phyloP scores from a whole-genome alignment of 2,797 vertebrate genomes.

The Hydrophis major region DNA sequence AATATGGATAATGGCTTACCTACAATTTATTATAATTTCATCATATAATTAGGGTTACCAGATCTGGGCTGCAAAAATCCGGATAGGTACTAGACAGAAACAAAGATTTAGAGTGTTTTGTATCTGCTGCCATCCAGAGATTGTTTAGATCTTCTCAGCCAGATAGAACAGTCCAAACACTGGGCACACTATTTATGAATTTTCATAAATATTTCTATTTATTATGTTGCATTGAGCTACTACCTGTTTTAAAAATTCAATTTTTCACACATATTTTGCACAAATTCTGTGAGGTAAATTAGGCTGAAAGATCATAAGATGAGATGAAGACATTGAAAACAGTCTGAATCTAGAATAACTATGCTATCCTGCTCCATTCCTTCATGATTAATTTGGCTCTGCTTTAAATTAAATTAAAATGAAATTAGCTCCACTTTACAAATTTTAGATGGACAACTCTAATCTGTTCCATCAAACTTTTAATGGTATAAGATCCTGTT shows the following conservation, averaged over 20 bases:
- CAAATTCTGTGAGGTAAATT: background rate
- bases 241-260: background rate
- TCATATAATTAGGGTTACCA: background rate
- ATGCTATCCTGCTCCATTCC: background rate
- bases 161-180: background rate
- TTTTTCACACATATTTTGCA: too few species aligned
- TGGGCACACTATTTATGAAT: background rate
- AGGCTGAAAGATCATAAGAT: background rate
- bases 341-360: background rate
- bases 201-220: background rate
- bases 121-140: background rate
- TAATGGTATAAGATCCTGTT: background rate
- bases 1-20: constrained; percentile 8
- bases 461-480: background rate
- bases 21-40: background rate
- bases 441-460: background rate
- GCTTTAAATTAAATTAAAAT: background rate
- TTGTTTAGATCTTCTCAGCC: background rate
- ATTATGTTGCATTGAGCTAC: background rate
- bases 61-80: background rate
- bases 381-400: background rate
- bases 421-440: background rate
- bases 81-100: background rate
- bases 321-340: background rate
- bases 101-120: background rate